Percentiles rank a stretch among this genome's conserved stretches.
These are phyloP conservation scores for Gobiocypris rarus DNA, from an alignment of 2,113 vertebrate genomes.

Conservation along the genomic window DNA sequence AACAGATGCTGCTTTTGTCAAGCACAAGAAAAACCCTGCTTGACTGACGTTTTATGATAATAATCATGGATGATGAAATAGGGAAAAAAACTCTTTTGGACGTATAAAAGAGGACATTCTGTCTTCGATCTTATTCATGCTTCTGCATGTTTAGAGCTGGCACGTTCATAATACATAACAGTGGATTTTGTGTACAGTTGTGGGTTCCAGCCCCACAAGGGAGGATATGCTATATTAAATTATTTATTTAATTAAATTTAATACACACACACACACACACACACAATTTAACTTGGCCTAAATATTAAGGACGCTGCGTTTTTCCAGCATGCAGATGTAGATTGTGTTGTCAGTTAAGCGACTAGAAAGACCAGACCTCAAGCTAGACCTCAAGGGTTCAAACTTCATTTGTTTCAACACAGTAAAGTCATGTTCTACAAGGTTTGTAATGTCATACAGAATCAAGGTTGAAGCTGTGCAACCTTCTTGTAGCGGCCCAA, in stretches of 20 bases:
- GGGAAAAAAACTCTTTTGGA: not conserved
- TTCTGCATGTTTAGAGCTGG: not conserved
- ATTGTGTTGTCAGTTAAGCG: not conserved
- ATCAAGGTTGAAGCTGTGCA: conserved; percentile 35
- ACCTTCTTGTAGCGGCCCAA: not conserved
- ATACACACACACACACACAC: too few relatives aligned
- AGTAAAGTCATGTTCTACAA: conserved; percentile 29
- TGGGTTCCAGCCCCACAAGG: too few relatives aligned
- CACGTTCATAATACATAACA: not conserved
- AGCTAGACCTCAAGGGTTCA: not conserved
- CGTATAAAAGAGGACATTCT: not conserved
- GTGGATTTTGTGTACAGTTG: not conserved
- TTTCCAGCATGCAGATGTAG: not conserved
- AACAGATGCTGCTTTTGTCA: conserved; percentile 45
- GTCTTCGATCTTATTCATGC: not conserved
- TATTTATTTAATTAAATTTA: too few relatives aligned
- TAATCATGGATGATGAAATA: not conserved
- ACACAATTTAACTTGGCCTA: not conserved
- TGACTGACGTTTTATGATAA: conserved; percentile 1
- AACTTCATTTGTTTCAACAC: conserved; percentile 6
- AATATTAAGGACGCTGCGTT: not conserved
- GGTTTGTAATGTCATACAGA: conserved; percentile 10
- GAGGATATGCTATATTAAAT: too few relatives aligned
- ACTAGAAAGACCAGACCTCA: not conserved
- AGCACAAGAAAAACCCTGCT: conserved; percentile 23